phyloP scores from a whole-genome alignment of 2,113 vertebrate species.

The Stigmatopora nigra region DNA sequence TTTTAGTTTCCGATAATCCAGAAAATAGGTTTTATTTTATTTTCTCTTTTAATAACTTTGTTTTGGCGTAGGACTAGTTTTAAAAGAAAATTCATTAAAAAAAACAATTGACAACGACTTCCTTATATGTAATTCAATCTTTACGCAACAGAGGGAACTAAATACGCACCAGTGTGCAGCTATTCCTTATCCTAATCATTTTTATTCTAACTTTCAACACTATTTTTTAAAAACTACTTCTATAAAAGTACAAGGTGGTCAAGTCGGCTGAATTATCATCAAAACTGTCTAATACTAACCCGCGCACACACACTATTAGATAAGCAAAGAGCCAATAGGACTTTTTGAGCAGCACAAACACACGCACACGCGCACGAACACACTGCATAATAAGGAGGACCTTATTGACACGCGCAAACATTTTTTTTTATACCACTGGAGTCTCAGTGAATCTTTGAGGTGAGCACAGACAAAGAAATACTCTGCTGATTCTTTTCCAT shows the following conservation, averaged over 20 bases:
- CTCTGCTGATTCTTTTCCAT: not conserved
- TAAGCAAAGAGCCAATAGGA: constrained; percentile 4
- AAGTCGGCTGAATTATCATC: no score
- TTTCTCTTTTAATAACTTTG: not conserved
- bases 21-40: no score
- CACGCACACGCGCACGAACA: not conserved
- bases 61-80: not conserved
- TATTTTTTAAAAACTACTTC: no score
- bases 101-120: not conserved
- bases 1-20: no score
- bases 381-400: not conserved
- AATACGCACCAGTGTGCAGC: not conserved
- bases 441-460: not conserved
- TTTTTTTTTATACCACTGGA: not conserved
- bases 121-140: not conserved
- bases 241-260: no score
- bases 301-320: not conserved
- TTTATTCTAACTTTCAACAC: not conserved
- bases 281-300: not conserved
- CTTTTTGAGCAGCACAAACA: not conserved
- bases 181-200: not conserved
- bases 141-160: not conserved
- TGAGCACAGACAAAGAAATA: not conserved
- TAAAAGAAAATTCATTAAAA: not conserved
- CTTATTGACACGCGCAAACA: not conserved